Conservation (phyloP, 2,888 invertebrate genomes). For the Parasteatoda lunata region DNA sequence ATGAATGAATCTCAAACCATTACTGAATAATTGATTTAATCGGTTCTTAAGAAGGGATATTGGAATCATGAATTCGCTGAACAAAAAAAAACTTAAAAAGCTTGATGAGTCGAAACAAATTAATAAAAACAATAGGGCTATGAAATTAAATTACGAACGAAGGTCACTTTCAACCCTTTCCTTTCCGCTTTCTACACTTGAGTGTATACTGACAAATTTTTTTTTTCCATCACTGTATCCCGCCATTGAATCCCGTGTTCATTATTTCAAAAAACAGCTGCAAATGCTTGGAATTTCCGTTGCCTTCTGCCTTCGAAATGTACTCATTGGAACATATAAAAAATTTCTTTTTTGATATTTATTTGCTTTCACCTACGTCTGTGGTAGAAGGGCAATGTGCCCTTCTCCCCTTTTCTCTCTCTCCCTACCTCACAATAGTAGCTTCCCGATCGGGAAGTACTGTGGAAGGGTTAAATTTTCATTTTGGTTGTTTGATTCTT, state of each 20-base stretch:
- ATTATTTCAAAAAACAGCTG: slow-evolving; percentile 53
- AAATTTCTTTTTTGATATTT: slow-evolving; percentile 8
- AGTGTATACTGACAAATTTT: slow-evolving; percentile 20
- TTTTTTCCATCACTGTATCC: slow-evolving; percentile 20
- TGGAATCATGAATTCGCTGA: no score
- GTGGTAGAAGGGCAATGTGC: slow-evolving; percentile 58
- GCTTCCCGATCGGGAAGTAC: slow-evolving; percentile 6
- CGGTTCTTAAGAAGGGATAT: no score
- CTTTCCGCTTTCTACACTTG: slow-evolving; percentile 63
- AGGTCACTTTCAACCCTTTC: slow-evolving; percentile 65
- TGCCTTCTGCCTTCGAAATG: slow-evolving; percentile 22
- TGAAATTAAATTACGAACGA: slow-evolving; percentile 15
- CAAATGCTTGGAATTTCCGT: slow-evolving; percentile 67
- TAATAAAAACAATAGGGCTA: no score
- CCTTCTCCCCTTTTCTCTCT: slow-evolving; percentile 34
- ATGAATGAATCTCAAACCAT: no score
- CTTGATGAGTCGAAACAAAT: no score
- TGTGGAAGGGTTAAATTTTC: slow-evolving; percentile 18
- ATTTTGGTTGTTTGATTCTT: slow-evolving; percentile 17
- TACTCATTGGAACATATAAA: not conserved
- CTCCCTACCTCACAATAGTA: not conserved
- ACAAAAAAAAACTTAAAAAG: no score
- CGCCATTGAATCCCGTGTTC: slow-evolving; percentile 21
- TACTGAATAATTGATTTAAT: no score
- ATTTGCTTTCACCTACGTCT: slow-evolving; percentile 35